phyloP scores from a whole-genome alignment of 2,113 vertebrate genomes.

The Macaca nemestrina region DNA sequence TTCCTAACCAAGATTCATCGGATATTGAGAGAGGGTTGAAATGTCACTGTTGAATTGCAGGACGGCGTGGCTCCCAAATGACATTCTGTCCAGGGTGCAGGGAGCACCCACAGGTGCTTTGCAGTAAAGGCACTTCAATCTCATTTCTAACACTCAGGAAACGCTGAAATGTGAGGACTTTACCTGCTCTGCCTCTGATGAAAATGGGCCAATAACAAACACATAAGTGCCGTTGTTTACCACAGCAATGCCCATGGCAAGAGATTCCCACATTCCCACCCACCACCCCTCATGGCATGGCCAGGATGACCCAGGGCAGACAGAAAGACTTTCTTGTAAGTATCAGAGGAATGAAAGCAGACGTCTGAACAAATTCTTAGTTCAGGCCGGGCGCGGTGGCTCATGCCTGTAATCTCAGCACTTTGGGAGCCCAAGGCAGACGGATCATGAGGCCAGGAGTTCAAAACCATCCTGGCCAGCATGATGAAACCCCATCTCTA shows the following conservation, averaged over 20 bases:
- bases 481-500: too few relatives aligned
- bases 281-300: accelerated
- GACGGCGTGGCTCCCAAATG: not conserved
- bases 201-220: not conserved
- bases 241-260: not conserved
- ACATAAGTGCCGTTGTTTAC: not conserved
- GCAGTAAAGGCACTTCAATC: not conserved
- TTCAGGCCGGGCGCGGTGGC: not conserved
- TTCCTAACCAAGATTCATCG: not conserved
- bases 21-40: not conserved
- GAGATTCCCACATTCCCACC: not conserved
- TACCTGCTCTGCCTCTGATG: not conserved
- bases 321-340: not conserved
- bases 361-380: not conserved
- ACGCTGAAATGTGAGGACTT: not conserved
- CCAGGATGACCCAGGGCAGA: not conserved
- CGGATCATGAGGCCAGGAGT: too few relatives aligned
- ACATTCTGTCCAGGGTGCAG: not conserved
- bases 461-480: too few relatives aligned
- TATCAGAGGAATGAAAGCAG: not conserved
- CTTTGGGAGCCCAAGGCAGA: too few relatives aligned
- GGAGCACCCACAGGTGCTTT: not conserved
- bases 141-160: not conserved
- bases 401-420: too few relatives aligned
- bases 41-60: accelerated